These are phyloP conservation scores for Panthera leo DNA, from an alignment of 2,113 vertebrate species.

Conservation along the genomic window DNA sequence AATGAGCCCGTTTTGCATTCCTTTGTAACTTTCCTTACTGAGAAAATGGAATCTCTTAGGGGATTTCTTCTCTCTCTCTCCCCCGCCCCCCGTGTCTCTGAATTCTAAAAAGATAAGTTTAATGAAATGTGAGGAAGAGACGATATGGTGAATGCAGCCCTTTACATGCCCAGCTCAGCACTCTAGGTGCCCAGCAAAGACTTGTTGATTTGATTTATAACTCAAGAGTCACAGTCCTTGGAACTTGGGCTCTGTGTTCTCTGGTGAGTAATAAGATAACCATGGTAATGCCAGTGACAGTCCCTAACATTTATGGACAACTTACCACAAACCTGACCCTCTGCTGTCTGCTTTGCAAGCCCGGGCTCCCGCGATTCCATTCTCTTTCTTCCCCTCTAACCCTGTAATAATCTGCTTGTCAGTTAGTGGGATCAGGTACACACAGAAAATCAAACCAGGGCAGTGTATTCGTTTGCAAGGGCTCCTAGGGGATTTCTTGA, in stretches of 20 bases:
- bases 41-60: constrained; percentile 73
- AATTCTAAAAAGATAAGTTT: background rate
- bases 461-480: background rate
- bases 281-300: rapidly evolving
- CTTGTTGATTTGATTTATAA: background rate
- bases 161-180: background rate
- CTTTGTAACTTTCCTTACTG: constrained; percentile 66
- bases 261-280: background rate
- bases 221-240: background rate
- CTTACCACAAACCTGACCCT: background rate
- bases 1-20: constrained; percentile 69
- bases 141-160: background rate
- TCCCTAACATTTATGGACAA: background rate
- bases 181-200: background rate
- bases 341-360: background rate
- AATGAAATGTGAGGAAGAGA: background rate
- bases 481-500: constrained; percentile 18
- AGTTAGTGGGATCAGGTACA: background rate
- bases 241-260: background rate
- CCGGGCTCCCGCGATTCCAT: background rate
- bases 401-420: background rate
- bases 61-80: background rate
- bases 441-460: background rate
- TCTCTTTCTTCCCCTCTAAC: background rate
- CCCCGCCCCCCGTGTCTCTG: background rate